Evolutionary conservation across 2,113 vertebrate genomes (phyloP).

Genomic region (Coreoperca whiteheadi): DNA sequence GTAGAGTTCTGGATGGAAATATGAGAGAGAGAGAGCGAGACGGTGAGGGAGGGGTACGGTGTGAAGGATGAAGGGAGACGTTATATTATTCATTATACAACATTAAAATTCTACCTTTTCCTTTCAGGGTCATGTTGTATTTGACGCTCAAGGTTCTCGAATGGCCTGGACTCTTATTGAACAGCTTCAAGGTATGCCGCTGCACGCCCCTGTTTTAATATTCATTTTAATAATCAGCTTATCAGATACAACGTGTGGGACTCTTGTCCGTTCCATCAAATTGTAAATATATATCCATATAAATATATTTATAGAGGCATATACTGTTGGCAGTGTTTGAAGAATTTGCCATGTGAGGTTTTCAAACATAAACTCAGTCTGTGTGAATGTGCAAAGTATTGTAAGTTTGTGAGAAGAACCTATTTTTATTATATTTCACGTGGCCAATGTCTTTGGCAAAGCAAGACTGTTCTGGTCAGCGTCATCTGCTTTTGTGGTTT

Average conservation of each 20-base stretch:
- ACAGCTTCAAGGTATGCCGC: constrained; percentile 89
- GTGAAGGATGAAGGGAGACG: background rate
- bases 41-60: background rate
- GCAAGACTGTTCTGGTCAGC: no score
- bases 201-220: background rate
- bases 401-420: background rate
- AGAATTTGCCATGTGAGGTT: background rate
- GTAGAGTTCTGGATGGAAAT: background rate
- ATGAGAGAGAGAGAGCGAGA: background rate
- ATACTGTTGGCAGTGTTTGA: background rate
- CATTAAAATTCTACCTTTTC: constrained; percentile 5
- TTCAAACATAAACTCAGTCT: background rate
- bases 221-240: background rate
- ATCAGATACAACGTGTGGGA: background rate
- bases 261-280: background rate
- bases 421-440: no score
- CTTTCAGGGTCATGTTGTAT: constrained; percentile 92
- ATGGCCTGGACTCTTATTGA: constrained; percentile 97
- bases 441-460: no score
- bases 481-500: no score
- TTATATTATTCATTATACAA: no score
- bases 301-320: background rate
- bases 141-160: constrained; percentile 93
- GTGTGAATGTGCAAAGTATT: background rate
- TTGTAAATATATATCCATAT: background rate